A percentile compares a stretch with the other conserved stretches of the same genome.
phyloP scores from a whole-genome alignment of 2,113 vertebrate genomes.

The Scomber colias region DNA sequence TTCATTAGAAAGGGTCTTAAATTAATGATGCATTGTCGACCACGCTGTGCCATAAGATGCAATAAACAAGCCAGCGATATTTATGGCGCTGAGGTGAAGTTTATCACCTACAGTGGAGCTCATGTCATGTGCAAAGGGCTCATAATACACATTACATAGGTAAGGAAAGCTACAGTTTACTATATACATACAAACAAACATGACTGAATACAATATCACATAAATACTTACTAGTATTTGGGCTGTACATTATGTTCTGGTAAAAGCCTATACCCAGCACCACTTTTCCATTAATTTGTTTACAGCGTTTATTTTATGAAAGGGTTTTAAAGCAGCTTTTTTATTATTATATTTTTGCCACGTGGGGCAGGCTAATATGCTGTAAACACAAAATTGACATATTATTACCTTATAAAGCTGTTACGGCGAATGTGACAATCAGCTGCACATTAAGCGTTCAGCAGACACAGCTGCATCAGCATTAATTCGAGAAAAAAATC shows the following conservation, averaged over 20 bases:
- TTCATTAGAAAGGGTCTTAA: conserved; percentile 75
- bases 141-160: conserved; percentile 27
- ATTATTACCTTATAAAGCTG: background rate
- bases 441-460: background rate
- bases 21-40: conserved; percentile 74
- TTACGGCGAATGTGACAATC: too few species aligned
- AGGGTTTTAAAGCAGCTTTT: background rate
- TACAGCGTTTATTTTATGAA: background rate
- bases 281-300: background rate
- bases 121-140: conserved; percentile 27
- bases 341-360: too few species aligned
- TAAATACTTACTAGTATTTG: background rate
- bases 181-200: background rate
- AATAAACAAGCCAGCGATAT: conserved; percentile 73
- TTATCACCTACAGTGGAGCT: conserved; percentile 55
- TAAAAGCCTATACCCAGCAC: too few species aligned
- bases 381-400: too few species aligned
- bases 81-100: conserved; percentile 55
- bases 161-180: conserved; percentile 17
- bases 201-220: background rate
- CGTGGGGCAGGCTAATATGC: too few species aligned
- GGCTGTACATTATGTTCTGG: background rate
- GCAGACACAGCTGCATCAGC: background rate
- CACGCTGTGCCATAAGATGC: conserved; percentile 59
- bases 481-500: background rate